Evolutionary conservation across 2,797 vertebrate genomes (phyloP), one percentile per base, ranked within the genome.

Genomic region (Geotrypetes seraphini): DNA sequence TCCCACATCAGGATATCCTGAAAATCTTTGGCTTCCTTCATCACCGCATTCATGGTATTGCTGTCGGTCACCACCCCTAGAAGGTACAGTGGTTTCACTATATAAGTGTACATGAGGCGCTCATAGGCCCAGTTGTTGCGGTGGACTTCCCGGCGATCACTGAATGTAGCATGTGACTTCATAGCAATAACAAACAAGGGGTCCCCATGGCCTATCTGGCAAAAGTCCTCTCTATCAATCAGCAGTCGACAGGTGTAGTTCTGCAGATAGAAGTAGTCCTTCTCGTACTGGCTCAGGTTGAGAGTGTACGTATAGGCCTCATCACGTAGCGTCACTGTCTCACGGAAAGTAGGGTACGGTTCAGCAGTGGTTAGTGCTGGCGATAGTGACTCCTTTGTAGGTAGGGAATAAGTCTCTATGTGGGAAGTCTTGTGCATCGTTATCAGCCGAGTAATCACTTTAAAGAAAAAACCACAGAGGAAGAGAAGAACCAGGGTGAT

Each of bases 191-290:
- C 12, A 1, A 51, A 22, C 10, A 63, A 43, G 18, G 53, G 57
- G 30, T 56, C 53, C 50, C 54, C 5, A 19, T 22, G 10, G 33
- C 12, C 12, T 15, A 6, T 9, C 17, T 23, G 13, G 17, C 16
- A 19, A 15, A 25, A n/a, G n/a, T n/a, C 26, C 19, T 36, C 41
- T 23, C 28, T 32, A 22, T 60, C 57, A 15, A 51, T 7, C 19
- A 12, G 47, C 44, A 31, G 47, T n/a, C n/a, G n/a, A 58, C 55
- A 62, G 25, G 18, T 37, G 43, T 37, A 8, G 33, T 7, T 34
- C 61, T 68, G 60, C 62, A 71, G 69, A 38, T 39, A 4, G 1
- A 39, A 49, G n/a, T 35, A 38, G 24, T 12, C 11, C 7, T 7
- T 19, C 4, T 30, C 8, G 16, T 36, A 31, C 11, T 2, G 4